A percentile compares a stretch with the other conserved stretches of the same genome.
These are phyloP conservation scores for Nineta flava DNA, from an alignment of 2,888 invertebrate genomes.

Conservation along the genomic window DNA sequence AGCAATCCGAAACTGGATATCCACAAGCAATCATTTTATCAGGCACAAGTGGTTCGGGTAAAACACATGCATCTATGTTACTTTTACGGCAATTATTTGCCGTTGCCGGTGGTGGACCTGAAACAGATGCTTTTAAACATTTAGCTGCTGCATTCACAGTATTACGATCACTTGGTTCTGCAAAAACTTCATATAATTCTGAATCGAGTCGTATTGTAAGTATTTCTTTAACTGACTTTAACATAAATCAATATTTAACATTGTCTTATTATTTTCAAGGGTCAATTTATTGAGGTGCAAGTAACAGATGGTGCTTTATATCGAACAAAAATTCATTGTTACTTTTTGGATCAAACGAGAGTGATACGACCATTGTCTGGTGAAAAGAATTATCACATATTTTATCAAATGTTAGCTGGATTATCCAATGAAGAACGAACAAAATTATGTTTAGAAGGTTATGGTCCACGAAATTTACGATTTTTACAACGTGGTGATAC, in stretches of 20 bases:
- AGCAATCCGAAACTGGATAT: constrained; percentile 89
- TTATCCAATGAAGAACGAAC: constrained; percentile 71
- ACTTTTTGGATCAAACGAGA: constrained; percentile 85
- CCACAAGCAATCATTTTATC: constrained; percentile 89
- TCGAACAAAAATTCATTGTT: constrained; percentile 91
- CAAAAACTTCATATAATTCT: constrained; percentile 77
- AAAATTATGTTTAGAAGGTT: constrained; percentile 71
- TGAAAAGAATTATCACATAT: constrained; percentile 93
- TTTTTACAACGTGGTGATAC: constrained; percentile 66
- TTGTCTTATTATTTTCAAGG: constrained; percentile 34
- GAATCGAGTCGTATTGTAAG: constrained; percentile 85
- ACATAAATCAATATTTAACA: not conserved
- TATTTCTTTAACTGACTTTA: constrained; percentile 11
- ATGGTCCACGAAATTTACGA: constrained; percentile 50
- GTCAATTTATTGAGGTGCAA: constrained; percentile 91
- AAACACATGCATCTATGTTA: constrained; percentile 85
- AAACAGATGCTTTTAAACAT: constrained; percentile 93
- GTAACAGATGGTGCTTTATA: constrained; percentile 89
- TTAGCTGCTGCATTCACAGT: constrained; percentile 91
- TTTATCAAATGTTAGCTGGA: constrained; percentile 90
- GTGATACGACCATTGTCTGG: constrained; percentile 71
- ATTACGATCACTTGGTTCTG: constrained; percentile 76
- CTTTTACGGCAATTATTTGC: constrained; percentile 81
- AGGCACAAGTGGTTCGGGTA: constrained; percentile 83
- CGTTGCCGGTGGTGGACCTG: constrained; percentile 84